Base-by-base conservation (phyloP, 53 echinoderm and acorn worm genomes). In the Arbacia lixula region DNA sequence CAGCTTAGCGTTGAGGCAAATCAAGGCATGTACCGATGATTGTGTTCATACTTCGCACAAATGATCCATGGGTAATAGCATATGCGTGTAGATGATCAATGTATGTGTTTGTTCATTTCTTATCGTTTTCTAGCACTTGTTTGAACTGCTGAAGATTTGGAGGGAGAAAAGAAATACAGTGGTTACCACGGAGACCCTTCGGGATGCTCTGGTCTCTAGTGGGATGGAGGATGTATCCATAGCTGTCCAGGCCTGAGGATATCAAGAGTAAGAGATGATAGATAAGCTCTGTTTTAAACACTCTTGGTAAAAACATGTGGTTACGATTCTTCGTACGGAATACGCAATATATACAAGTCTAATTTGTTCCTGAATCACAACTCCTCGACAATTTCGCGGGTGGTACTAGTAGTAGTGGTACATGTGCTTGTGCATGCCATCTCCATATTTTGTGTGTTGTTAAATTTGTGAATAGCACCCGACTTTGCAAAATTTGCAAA, bases 61-160 rank as follows among this genome's bases (percentile, higher is more conserved):
- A 56, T 56, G 21, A 24, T 24, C 17, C 27, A 24, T 56, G 26
- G 27, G 5, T 24, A 56, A 12, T 56, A 2, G 21, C 14, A 51
- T 51, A 51, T n/a, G n/a, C n/a, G 33, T 12, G 31, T 30, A 22
- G 36, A 3, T 26, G 41, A 8, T 72, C 32, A 31, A 11, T 27
- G n/a, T 12, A 20, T 9, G 3, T 74, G 10, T 43, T 21, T 77
- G 10, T 57, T 77, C 3, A n/a, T 58, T 40, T 77, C 52, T 21
- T 27, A 35, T 77, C 55, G 35, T 38, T 11, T 26, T 55, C 0
- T 10, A 77, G 60, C 55, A 60, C 32, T 69, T 68, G 16, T 34
- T 33, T 46, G 68, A 88, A 38, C 66, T 91, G 39, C 36, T 91
- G 88, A 87, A 67, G 22, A 36, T 60, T 22, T 91, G 91, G 91